Percentiles rank a stretch among this genome's conserved stretches.
These are phyloP conservation scores for Perizoma affinitatum DNA, from an alignment of 2,888 invertebrate genomes.

Conservation along the genomic window DNA sequence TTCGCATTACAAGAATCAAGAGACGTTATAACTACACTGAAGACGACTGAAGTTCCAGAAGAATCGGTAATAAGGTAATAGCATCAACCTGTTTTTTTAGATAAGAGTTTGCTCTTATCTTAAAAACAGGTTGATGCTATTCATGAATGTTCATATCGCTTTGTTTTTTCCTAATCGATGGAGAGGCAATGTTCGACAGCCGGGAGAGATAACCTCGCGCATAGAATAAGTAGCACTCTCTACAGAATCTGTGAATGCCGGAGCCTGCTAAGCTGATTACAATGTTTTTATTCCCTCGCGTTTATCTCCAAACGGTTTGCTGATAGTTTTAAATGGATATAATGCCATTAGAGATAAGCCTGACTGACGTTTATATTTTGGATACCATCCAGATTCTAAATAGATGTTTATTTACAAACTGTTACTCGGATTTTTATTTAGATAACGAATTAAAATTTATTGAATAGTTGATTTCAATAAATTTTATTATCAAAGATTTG, in stretches of 20 bases:
- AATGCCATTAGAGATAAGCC: slow-evolving; percentile 51
- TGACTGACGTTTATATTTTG: slow-evolving; percentile 47
- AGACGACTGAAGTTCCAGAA: no score
- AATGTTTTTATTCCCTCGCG: slow-evolving; percentile 50
- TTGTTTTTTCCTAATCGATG: slow-evolving; percentile 9
- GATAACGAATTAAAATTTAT: slow-evolving; percentile 27
- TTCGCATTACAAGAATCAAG: no score
- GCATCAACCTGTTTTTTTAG: no score
- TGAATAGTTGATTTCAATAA: no score
- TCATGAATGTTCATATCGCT: no score
- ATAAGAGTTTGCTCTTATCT: no score
- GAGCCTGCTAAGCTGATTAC: slow-evolving; percentile 52
- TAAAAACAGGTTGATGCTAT: no score
- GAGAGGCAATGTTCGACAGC: slow-evolving; percentile 16
- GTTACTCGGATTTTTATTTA: slow-evolving; percentile 32
- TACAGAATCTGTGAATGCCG: slow-evolving; percentile 8
- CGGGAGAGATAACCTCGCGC: slow-evolving; percentile 22
- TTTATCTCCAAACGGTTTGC: slow-evolving; percentile 49
- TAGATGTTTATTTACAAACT: slow-evolving; percentile 41
- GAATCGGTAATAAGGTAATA: no score
- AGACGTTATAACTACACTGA: no score
- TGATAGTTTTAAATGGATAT: slow-evolving; percentile 55
- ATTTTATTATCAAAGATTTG: no score
- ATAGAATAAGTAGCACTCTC: slow-evolving; percentile 8
- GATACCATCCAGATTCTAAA: slow-evolving; percentile 37